phyloP scores from a whole-genome alignment of 1,140 invertebrate genomes.

The Drosophila tani region DNA sequence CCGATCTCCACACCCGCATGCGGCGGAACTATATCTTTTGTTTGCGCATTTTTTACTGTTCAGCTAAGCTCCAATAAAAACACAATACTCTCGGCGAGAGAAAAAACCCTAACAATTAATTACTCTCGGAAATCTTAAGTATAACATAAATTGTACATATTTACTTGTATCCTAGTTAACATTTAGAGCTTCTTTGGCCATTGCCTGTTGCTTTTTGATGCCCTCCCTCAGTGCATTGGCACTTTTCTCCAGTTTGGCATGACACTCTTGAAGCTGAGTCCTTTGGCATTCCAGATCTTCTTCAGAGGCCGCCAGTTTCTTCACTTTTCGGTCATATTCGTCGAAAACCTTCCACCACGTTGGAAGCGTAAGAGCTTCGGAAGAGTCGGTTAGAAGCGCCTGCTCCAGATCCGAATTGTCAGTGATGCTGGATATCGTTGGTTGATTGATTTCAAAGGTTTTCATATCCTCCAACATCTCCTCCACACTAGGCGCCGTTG shows the following conservation, averaged over 20 bases:
- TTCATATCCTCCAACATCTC: slow-evolving; percentile 71
- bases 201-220: slow-evolving; percentile 53
- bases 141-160: neutral
- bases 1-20: neutral
- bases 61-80: slow-evolving; percentile 35
- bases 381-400: slow-evolving; percentile 47
- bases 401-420: slow-evolving; percentile 53
- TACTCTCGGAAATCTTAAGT: neutral
- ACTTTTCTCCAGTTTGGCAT: slow-evolving; percentile 50
- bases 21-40: slow-evolving; percentile 17
- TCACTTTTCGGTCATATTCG: slow-evolving; percentile 65
- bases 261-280: slow-evolving; percentile 44
- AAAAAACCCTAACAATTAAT: neutral
- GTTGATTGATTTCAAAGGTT: slow-evolving; percentile 60
- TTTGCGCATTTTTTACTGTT: slow-evolving; percentile 25
- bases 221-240: slow-evolving; percentile 46
- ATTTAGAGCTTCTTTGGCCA: slow-evolving; percentile 51
- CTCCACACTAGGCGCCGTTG: slow-evolving; percentile 60
- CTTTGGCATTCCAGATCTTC: slow-evolving; percentile 43
- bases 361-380: slow-evolving; percentile 43
- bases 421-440: neutral
- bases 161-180: slow-evolving; percentile 7
- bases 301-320: slow-evolving; percentile 44
- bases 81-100: slow-evolving; percentile 30
- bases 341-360: slow-evolving; percentile 71